Base-by-base conservation (phyloP, 2,113 vertebrate genomes). In the Eulacestoma nigropectus region DNA sequence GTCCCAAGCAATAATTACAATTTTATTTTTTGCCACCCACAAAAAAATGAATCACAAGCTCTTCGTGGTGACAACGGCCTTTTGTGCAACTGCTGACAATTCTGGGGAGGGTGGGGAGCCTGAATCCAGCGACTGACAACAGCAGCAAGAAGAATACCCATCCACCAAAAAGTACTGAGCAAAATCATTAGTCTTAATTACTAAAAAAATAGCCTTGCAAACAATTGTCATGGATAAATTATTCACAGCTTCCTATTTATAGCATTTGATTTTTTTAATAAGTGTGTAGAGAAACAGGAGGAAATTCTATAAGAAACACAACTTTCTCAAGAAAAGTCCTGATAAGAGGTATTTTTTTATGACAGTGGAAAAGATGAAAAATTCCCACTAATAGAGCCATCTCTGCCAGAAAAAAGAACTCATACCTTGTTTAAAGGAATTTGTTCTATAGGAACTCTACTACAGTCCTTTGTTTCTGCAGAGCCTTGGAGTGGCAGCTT, bases 21-120 rank as follows among this genome's bases (percentile, higher is more conserved):
- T 74, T 92, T 87, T 87, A 73, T 90, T 95, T 93, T 81, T 93
- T 5, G 2, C 87, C 91, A 89, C 89, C 84, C 56, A 93, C 91
- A 67, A 90, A 78, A 89, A 82, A 87, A 55, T 68, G 80, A 97
- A 95, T 96, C 95, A 94, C 53, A 44, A 70, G 44, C 37, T 84
- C 29, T 64, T 87, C 0, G 5, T 5, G 4, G 52, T 35, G 41
- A 81, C 91, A 94, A 88, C 10, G 39, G 89, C 53, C 77, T 68
- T 88, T 89, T 91, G 62, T 89, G 74, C 77, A 82, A 60, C 47
- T 49, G 56, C 80, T 89, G 95, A 69, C 65, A 78, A 32, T 10
- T 64, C 75, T 5, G 16, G 83, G 72, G 75, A 44, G 65, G 27
- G 47, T 3, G 33, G 3, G 10, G 65, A 94, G 57, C n/a, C 44